Conservation (phyloP, 2,797 vertebrate species). For the Phrynocephalus guinanensis region DNA sequence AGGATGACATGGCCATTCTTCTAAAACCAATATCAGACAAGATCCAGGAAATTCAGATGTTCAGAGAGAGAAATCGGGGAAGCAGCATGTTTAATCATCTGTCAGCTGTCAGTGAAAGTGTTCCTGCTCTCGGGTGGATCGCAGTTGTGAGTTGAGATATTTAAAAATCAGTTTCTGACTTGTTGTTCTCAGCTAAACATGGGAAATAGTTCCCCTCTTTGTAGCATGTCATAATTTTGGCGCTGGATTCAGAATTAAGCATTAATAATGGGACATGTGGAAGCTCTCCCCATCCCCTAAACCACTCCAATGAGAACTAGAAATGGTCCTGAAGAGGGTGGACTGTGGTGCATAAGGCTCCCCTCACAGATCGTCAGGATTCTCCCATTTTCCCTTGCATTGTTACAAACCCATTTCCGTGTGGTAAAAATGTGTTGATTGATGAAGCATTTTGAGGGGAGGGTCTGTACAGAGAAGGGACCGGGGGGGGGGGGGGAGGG, state of each 20-base stretch:
- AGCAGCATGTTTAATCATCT: constrained; percentile 95
- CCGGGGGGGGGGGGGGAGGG: neutral
- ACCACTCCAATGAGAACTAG: neutral
- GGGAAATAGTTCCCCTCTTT: neutral
- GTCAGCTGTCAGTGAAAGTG: constrained; percentile 96
- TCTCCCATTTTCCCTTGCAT: neutral
- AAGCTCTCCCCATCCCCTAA: neutral
- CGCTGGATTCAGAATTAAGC: neutral
- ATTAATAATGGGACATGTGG: neutral
- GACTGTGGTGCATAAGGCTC: neutral
- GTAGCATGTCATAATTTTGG: neutral
- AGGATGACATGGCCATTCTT: constrained; percentile 87
- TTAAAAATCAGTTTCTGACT: neutral
- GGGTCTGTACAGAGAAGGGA: neutral
- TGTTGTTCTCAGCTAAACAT: constrained; percentile 6
- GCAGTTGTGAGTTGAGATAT: constrained; percentile 86
- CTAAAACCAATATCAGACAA: constrained; percentile 94
- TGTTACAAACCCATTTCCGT: neutral
- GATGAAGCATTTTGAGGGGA: neutral
- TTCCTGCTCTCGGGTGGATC: constrained; percentile 96
- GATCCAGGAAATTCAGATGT: constrained; percentile 95
- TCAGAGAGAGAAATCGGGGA: constrained; percentile 93
- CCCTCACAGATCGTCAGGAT: neutral
- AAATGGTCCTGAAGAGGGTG: neutral
- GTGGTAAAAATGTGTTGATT: neutral